Evolutionary conservation across 35 echinoderm and acorn worm genomes (phyloP), one percentile per base, ranked within the genome.

Genomic region (Hemicentrotus pulcherrimus): DNA sequence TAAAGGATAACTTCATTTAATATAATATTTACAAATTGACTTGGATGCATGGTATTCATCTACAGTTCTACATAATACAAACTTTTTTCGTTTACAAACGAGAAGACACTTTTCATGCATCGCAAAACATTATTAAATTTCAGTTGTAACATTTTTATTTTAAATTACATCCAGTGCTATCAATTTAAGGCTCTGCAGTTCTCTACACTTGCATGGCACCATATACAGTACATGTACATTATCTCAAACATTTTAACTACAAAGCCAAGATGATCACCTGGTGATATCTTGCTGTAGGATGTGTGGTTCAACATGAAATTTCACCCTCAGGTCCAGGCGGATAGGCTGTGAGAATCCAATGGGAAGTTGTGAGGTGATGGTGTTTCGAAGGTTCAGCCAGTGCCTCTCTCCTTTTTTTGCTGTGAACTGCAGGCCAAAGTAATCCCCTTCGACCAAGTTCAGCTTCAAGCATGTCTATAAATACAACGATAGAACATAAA

Each of bases 341-440:
- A 96, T 95, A 46, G 94, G 95, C 14, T 89, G 46, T 8, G 96
- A 94, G 32, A 52, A 91, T 31, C 96, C 86, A 48, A 94, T 59
- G 6, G 96, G 96, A 19, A 99, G 91, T 86, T 99, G 98, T 4
- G 94, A 94, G 22, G 95, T 96, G 70, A 99, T 99, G 11, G 96
- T 91, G 71, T 99, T 99, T 85, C 98, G 71, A 16, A 99, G 78
- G 91, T 99, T 99, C 2, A 99, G 95, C 98, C 98, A 99, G 86
- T 97, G 86, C 9, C 35, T 86, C 78, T 99, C 98, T 2, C 96
- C 98, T 92, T 94, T 97, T 86, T 94, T 97, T 35, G 94, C 86
- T 32, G 94, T 41, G 90, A 96, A 99, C 91, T 97, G 98, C 31
- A 99, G 60, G 33, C 98, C 98, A 96, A 99, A 99, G 91, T 97